Base-by-base conservation (phyloP, 64 coral and sea anemone genomes). In the Cladopsammia gracilis region DNA sequence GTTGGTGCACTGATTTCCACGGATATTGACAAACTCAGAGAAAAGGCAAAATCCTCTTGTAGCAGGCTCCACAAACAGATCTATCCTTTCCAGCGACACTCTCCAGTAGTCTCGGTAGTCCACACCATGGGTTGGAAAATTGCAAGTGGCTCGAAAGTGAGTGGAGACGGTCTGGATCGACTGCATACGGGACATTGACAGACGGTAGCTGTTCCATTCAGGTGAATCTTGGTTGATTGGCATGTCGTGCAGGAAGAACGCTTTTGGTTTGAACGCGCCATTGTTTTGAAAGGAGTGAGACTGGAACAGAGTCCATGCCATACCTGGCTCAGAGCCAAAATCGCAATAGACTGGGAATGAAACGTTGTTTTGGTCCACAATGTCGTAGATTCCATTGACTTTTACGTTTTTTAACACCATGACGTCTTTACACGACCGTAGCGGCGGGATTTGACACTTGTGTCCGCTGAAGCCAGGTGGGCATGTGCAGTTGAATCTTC, bases 141-240 rank as follows among this genome's bases (percentile, higher is more conserved):
- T 92, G 20, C 90, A 92, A 18, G 90, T 92, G 44, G 79, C 67
- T 16, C 90, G 78, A 64, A 64, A 92, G 67, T 92, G 78, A 48
- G 78, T 85, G 52, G 90, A 92, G 12, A 60, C 7, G 10, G 26
- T 56, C 22, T 62, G 69, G 64, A 92, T 77, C 5, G 54, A 48
- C 58, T 64, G 14, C 65, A 92, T 83, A 59, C 81, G 79, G 25
- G 66, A 47, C 64, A 22, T 72, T 16, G 79, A 62, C 78, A 92
- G 79, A 25, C 90, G 77, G 43, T 92, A 92, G 11, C 24, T 45
- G 62, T 78, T 77, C 82, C 82, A 93, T 12, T 79, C 86, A 15
- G 91, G 83, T 16, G 16, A 0, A 34, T 93, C 34, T 47, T 87
- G 45, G 47, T 93, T 93, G 4, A 78, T 61, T 65, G 91, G 91